A percentile compares a stretch with the other conserved stretches of the same genome.
phyloP scores from a whole-genome alignment of 2,888 invertebrate genomes.

The Xylota segnis region DNA sequence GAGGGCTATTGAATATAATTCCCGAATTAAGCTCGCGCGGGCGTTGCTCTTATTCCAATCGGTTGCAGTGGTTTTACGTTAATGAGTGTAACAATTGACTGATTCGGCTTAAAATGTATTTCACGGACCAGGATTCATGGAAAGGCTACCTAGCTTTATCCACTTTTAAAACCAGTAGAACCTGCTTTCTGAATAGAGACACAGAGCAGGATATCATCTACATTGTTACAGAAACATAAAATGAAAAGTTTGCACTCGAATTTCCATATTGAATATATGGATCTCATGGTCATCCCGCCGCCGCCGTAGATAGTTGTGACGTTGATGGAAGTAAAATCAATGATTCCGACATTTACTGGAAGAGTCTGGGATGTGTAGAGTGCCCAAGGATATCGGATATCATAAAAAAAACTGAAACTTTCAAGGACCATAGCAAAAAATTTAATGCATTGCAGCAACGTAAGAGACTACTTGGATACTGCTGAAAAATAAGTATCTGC shows the following conservation, averaged over 20 bases:
- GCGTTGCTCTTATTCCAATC: conserved; percentile 2
- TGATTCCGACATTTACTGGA: not conserved
- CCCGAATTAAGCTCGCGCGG: not conserved
- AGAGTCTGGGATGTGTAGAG: not conserved
- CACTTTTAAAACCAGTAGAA: too few relatives aligned
- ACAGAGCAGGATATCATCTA: not conserved
- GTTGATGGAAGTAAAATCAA: not conserved
- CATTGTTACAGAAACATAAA: not conserved
- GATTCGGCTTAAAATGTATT: too few relatives aligned
- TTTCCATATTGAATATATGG: not conserved
- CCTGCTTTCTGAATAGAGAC: too few relatives aligned
- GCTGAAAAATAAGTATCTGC: not conserved
- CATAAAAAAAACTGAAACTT: too few relatives aligned
- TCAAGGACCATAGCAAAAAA: not conserved
- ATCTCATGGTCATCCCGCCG: too few relatives aligned
- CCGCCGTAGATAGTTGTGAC: not conserved
- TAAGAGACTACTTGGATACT: not conserved
- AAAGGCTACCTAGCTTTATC: too few relatives aligned
- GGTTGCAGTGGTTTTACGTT: conserved; percentile 8
- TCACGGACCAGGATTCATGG: too few relatives aligned
- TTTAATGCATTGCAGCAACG: not conserved
- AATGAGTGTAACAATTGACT: not conserved
- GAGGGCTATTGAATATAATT: conserved; percentile 4
- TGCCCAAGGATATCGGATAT: not conserved
- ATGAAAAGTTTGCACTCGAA: not conserved